phyloP scores from a whole-genome alignment of 2,797 vertebrate genomes.

The Tiaroga cobitis region DNA sequence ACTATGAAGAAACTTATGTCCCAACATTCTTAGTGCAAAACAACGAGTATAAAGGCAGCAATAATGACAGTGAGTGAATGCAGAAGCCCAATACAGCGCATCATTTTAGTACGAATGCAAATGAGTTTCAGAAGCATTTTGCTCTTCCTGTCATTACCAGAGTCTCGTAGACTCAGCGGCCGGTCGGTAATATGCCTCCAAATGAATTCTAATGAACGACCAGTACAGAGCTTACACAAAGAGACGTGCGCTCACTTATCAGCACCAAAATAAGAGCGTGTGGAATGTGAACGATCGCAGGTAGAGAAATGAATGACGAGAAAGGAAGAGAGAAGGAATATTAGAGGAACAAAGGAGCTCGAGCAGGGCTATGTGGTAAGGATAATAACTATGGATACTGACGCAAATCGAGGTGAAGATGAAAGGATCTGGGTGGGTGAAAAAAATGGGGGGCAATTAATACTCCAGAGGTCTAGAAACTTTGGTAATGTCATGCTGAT shows the following conservation, averaged over 20 bases:
- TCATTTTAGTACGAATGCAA: slow-evolving; percentile 35
- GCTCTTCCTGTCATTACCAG: slow-evolving; percentile 34
- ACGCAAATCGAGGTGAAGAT: slow-evolving; percentile 44
- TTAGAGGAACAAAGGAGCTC: slow-evolving; percentile 8
- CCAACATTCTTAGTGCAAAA: background rate
- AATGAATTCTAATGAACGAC: slow-evolving; percentile 12
- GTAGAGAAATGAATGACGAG: background rate
- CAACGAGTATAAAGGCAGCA: background rate
- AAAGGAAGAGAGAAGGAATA: slow-evolving; percentile 14
- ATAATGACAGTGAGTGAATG: slow-evolving; percentile 21
- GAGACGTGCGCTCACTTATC: background rate
- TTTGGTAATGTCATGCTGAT: slow-evolving; percentile 40
- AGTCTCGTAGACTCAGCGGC: background rate
- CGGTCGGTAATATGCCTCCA: background rate
- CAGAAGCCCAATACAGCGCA: background rate
- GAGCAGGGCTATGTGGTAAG: slow-evolving; percentile 25
- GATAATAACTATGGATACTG: slow-evolving; percentile 46
- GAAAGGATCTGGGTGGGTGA: slow-evolving; percentile 49
- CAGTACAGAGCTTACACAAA: slow-evolving; percentile 13
- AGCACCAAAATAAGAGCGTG: background rate
- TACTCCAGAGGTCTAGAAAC: slow-evolving; percentile 54
- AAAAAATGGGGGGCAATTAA: slow-evolving; percentile 38
- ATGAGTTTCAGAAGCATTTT: slow-evolving; percentile 24
- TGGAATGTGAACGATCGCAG: background rate
- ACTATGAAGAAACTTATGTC: background rate